Evolutionary conservation across 2,113 vertebrate genomes (phyloP).

Genomic region (Macroglossus sobrinus): DNA sequence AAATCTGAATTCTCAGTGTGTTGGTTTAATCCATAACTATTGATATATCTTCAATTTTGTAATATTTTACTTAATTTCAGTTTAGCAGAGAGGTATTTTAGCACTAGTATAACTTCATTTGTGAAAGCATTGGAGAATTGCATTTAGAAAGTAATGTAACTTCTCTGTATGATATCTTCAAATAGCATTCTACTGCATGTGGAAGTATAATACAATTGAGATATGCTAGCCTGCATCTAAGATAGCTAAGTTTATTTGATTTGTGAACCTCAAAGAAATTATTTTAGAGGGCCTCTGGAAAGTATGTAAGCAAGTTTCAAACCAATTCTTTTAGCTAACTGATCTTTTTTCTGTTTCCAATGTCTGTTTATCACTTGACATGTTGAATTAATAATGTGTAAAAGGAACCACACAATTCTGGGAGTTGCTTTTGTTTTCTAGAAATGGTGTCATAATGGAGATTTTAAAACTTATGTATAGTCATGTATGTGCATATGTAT

Average conservation of each 20-base stretch:
- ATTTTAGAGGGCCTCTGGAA: neutral
- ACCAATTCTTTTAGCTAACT: neutral
- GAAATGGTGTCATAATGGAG: neutral
- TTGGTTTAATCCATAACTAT: neutral
- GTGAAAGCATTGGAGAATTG: neutral
- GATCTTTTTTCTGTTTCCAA: neutral
- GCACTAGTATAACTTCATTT: neutral
- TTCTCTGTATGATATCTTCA: slow-evolving; percentile 22
- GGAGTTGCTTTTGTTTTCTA: neutral
- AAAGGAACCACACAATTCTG: neutral
- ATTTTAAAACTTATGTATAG: neutral
- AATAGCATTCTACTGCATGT: neutral
- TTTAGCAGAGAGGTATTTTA: neutral
- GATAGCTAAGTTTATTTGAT: neutral
- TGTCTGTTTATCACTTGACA: neutral
- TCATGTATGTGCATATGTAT: neutral
- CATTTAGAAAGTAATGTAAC: neutral
- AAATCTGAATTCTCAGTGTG: neutral
- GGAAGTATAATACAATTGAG: neutral
- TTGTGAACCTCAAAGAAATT: neutral
- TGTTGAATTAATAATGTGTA: neutral
- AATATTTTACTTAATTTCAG: neutral
- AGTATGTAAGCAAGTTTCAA: neutral
- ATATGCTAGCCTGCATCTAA: neutral
- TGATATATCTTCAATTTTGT: slow-evolving; percentile 8